Evolutionary conservation across 2,888 invertebrate genomes (phyloP), one percentile per base, ranked within the genome.

Genomic region (Dusona sp.): DNA sequence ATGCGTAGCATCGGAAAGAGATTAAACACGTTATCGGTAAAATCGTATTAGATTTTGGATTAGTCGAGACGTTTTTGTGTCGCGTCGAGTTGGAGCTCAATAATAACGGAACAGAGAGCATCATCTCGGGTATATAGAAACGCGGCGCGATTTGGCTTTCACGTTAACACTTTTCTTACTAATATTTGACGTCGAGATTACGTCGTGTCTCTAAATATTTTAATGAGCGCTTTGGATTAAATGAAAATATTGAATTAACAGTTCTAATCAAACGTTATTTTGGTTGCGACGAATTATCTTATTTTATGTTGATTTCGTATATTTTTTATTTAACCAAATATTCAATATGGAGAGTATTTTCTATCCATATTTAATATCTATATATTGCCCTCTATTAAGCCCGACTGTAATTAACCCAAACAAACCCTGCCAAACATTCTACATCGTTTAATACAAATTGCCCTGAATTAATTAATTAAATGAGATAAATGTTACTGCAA

Each of bases 381-480:
- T 29, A 9, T 25, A 61, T 29, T 8, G 16, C 16, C 61, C 13
- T 61, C 16, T 16, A 61, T 61, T 61, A 29, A 61, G 16, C 61
- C 7, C 61, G 29, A 16, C 1, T 29, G 29, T 16, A 61, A 61
- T 57, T 29, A 29, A n/a, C n/a, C n/a, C n/a, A n/a, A n/a, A n/a
- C n/a, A n/a, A 29, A 16, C 2, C 29, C 29, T 16, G 16, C 29
- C 7, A 13, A 61, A 61, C 3, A 29, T 61, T 29, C 16, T 1
- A 25, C 61, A 61, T 6, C 61, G 29, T 61, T 61, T 61, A 29
- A 57, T 25, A 57, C 57, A 11, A 61, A 61, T 61, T 29, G 61
- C 16, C 61, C 61, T 4, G 29, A 7, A 29, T 61, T 29, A 61
- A 16, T 61, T 29, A 6, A 29, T 61, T 16, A 61, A 13, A 57